Percentiles rank a stretch among this genome's conserved stretches.
Evolutionary conservation across 2,797 vertebrate species (phyloP).

Genomic region (Gorsachius magnificus): DNA sequence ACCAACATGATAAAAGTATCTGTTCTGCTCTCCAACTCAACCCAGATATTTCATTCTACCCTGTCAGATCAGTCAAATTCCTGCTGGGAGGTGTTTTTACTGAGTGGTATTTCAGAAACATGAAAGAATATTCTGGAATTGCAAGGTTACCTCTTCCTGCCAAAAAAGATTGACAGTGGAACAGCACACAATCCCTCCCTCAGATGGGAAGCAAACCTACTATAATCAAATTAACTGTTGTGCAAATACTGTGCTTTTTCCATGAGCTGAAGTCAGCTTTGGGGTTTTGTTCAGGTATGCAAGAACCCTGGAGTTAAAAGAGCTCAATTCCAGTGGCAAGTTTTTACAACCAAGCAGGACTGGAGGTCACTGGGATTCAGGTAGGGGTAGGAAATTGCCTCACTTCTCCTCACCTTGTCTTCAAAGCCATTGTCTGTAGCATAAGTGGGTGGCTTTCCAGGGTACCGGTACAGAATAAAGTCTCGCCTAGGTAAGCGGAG

Average conservation of each 20-base stretch:
- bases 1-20: accelerated
- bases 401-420: constrained; percentile 81
- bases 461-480: constrained; percentile 91
- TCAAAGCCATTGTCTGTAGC: constrained; percentile 85
- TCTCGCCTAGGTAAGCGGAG: constrained; percentile 76
- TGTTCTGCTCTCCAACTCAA: not conserved
- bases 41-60: not conserved
- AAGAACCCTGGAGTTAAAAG: not conserved
- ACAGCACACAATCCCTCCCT: not conserved
- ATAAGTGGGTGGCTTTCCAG: constrained; percentile 86
- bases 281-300: not conserved
- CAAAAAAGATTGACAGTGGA: not conserved
- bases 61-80: not conserved
- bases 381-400: not conserved
- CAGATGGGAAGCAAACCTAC: not conserved
- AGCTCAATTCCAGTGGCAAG: not conserved
- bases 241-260: not conserved
- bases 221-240: not conserved
- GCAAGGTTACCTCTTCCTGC: not conserved
- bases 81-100: not conserved
- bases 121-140: not conserved
- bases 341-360: not conserved
- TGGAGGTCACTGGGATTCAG: not conserved
- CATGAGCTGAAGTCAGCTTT: not conserved
- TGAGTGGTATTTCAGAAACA: not conserved